Evolutionary conservation across 2,113 vertebrate species (phyloP).

Genomic region (Oreochromis niloticus): DNA sequence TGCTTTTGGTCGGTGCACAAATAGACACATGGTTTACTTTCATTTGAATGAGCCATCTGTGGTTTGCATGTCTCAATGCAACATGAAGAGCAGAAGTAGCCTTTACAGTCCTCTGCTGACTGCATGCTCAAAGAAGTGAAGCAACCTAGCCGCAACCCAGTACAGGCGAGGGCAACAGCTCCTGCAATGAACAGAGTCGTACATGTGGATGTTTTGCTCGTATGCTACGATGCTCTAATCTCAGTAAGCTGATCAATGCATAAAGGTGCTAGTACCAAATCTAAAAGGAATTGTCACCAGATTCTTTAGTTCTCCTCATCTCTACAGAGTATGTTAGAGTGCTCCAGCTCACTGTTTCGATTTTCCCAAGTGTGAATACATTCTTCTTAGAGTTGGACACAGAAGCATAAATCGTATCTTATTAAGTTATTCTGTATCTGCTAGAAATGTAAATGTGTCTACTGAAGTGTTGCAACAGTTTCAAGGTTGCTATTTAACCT

Average conservation of each 20-base stretch:
- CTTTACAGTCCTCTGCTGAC: background rate
- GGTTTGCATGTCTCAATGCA: constrained; percentile 36
- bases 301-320: background rate
- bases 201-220: background rate
- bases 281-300: background rate
- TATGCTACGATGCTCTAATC: background rate
- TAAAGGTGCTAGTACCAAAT: background rate
- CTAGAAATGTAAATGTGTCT: background rate
- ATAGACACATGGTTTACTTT: constrained; percentile 24
- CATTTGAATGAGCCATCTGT: constrained; percentile 37
- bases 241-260: background rate
- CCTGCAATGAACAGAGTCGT: background rate
- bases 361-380: background rate
- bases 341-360: background rate
- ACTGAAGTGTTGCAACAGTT: background rate
- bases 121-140: background rate
- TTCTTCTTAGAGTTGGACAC: background rate
- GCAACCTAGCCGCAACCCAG: background rate
- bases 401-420: background rate
- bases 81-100: background rate
- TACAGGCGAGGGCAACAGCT: background rate
- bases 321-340: background rate
- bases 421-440: background rate
- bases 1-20: constrained; percentile 7
- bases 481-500: background rate